Base-by-base conservation (phyloP, 1,140 invertebrate genomes). In the Drosophila sp. region DNA sequence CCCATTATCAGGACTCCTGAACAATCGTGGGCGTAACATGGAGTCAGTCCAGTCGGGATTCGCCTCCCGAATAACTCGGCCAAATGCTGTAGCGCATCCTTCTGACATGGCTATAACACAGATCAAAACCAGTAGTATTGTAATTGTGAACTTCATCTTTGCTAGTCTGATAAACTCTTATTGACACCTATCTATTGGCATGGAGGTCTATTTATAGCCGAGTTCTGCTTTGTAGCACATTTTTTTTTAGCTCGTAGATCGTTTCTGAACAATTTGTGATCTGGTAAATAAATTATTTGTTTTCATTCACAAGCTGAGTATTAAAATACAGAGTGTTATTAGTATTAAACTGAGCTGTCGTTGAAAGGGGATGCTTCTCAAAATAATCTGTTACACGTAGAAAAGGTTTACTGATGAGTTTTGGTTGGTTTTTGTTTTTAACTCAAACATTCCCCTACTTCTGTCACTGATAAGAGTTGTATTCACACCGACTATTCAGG, bases 81-180 rank as follows among this genome's bases (percentile, higher is more conserved):
- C 0, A 0, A 50, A 2, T 50, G 29, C 34, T 59, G 46, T 18
- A 27, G 56, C 0, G 58, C 43, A 1, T 7, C 21, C 21, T 21
- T 21, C 59, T 5, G 45, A 59, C n/a, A 53, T 9, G 7, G 13
- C 38, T 29, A 70, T 13, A 11, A 34, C 57, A 9, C 18, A 53
- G 29, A 70, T 34, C 9, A 36, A 16, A 1, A 70, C 7, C 18
- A 70, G 58, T 6, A 70, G 32, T 2, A 70, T 8, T 11, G 36
- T 8, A 38, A 70, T 63, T 54, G 58, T 7, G 32, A 29, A 56
- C 40, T 63, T 63, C 58, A 70, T 70, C 48, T 2, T 70, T 2
- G 14, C 16, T 29, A 27, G 32, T 4, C 63, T 25, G 18, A 40
- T 40, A 45, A 41, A 11, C 2, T 29, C 21, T 34, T 29, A 50